phyloP scores from a whole-genome alignment of 2,888 invertebrate genomes.

The Cyaniris semiargus region DNA sequence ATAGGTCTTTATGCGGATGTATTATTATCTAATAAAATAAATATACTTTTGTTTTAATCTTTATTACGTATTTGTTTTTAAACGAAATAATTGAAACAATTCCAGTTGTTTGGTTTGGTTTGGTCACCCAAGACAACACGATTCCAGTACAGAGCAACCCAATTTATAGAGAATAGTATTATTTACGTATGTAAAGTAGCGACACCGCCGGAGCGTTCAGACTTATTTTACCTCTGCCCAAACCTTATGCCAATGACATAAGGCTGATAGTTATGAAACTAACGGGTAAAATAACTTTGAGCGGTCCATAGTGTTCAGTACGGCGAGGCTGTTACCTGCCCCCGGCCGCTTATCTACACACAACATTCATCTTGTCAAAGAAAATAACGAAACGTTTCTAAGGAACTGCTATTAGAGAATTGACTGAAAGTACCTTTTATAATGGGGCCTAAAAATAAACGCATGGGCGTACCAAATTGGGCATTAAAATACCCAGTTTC shows the following conservation, averaged over 20 bases:
- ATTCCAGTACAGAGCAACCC: conserved; percentile 1
- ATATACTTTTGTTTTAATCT: not conserved
- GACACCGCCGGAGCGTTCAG: not conserved
- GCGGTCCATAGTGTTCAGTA: not conserved
- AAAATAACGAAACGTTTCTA: conserved; percentile 9
- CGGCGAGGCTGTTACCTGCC: not conserved
- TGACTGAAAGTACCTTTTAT: not conserved
- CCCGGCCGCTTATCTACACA: conserved; percentile 11
- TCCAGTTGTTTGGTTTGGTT: conserved; percentile 1
- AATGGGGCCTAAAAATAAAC: not conserved
- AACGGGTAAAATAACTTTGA: not conserved
- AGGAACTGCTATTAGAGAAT: not conserved
- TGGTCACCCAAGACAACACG: conserved; percentile 1
- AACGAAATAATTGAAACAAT: not conserved
- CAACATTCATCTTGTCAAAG: conserved; percentile 6
- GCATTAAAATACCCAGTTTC: not conserved
- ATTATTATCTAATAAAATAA: too few species aligned
- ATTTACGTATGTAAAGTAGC: conserved; percentile 18
- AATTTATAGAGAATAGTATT: conserved; percentile 15
- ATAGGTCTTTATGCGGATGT: too few species aligned
- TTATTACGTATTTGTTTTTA: not conserved
- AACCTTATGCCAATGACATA: not conserved
- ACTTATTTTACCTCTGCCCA: not conserved
- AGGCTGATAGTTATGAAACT: not conserved
- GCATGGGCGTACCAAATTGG: not conserved